Base-by-base conservation (phyloP, 2,888 invertebrate species). In the Coenonympha glycerion region DNA sequence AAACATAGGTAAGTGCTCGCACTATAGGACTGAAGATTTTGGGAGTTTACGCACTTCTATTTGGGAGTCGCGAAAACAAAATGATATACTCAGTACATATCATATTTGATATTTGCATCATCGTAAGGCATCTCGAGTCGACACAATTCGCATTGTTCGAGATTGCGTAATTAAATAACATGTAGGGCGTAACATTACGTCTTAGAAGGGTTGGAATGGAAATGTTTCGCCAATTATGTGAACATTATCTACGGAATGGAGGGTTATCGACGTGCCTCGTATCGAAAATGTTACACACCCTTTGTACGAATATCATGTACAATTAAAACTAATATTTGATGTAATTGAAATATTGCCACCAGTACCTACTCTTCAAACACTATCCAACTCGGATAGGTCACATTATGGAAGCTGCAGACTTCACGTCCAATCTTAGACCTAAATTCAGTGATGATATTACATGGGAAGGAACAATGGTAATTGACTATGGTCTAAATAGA, bases 121-220 rank as follows among this genome's bases (percentile, higher is more conserved):
- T 44, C 46, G 21, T 26, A 31, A 69, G 65, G 65, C 67, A 71
- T 71, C 45, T 22, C 73, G 76, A 77, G 77, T 76, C 68, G 73
- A 76, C 76, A 76, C 76, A 76, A 79, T 74, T 80, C 79, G 73
- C 80, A 86, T 84, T 84, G 85, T 86, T 77, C 79, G 74, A 80
- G 85, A 85, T 84, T 84, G 77, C 72, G 79, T 87, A 87, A 87
- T 87, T 86, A 86, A 87, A 87, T 86, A 86, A 87, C 82, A 86
- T 84, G 83, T 83, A 85, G 79, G 77, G 79, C 73, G 75, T 79
- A 76, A 81, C 80, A 77, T 85, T 77, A 79, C 78, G 80, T 79
- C 83, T 84, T 84, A 81, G 85, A 83, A 86, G 85, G 86, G 86
- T 85, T 78, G 73, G 78, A 79, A 75, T 79, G 78, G 84, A 81